Conservation (phyloP, 2,797 vertebrate genomes). For the Melanogrammus aeglefinus region DNA sequence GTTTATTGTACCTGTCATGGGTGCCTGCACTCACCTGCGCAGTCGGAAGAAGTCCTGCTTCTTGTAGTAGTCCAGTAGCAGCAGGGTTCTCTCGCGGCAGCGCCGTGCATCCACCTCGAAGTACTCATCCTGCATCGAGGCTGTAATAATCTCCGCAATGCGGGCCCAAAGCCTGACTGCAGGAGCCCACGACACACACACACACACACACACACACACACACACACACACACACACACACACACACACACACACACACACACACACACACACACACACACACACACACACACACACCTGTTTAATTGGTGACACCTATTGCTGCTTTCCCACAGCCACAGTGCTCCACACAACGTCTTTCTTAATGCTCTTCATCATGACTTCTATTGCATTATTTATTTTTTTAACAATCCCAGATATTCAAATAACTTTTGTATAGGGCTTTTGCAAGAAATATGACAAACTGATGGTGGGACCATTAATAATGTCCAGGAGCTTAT, state of each 20-base stretch:
- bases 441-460: too few relatives aligned
- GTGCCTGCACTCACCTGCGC: conserved; percentile 62
- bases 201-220: neutral
- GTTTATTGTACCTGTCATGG: neutral
- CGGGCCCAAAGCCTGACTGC: conserved; percentile 73
- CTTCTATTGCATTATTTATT: neutral
- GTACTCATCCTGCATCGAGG: conserved; percentile 73
- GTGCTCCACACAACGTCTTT: neutral
- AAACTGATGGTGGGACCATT: neutral
- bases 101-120: conserved; percentile 79
- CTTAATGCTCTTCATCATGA: neutral
- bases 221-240: neutral
- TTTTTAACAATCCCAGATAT: neutral
- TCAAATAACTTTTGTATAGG: neutral
- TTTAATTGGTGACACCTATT: neutral
- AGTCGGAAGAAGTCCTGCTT: conserved; percentile 78
- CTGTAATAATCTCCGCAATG: conserved; percentile 75
- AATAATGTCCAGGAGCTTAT: neutral
- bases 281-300: neutral
- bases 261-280: neutral
- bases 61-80: conserved; percentile 80
- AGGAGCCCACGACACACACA: neutral
- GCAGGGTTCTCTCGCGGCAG: conserved; percentile 78
- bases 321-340: neutral
- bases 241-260: neutral